Evolutionary conservation across 2,113 vertebrate genomes (phyloP), one percentile per base, ranked within the genome.

Genomic region (Megaceryle torquata): DNA sequence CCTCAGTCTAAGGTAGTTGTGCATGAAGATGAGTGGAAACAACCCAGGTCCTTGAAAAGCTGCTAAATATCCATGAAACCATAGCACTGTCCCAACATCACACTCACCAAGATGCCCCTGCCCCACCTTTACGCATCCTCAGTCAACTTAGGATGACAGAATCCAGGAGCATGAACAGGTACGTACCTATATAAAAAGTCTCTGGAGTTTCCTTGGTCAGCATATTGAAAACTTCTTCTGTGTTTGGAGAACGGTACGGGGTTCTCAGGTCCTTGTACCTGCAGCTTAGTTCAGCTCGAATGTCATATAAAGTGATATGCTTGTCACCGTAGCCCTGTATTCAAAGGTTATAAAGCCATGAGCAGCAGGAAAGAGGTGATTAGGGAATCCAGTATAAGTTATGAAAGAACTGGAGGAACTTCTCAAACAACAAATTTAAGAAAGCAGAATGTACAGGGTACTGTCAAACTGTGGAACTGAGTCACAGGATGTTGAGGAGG

Each of bases 141-240:
- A 74, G 29, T 29, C 20, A 41, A 6, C 53, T 20, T 5, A 53
- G 46, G 50, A 91, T 29, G 15, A n/a, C 29, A 57, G 12, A 39
- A 84, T 74, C 5, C 19, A 83, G 74, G 63, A 35, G 53, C 9
- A 21, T 19, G 28, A 53, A 54, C 9, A 21, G 28, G 35, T 24
- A 39, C 16, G 14, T 98, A 99, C 99, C 99, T 31, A 99, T 99
- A 93, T 99, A 99, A 97, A 99, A 99, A 22, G 99, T 99, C 97
- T 99, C 99, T 20, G 99, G 99, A 5, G 99, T 99, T 97, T 99
- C 99, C 98, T 99, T 99, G 91, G 99, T 99, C 97, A 99, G 98
- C 98, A 99, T 97, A 86, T 99, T 99, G 97, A 99, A 99, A 95
- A 99, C 98, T 85, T 99, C 99, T 89, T 99, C 99, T 2, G 99